Evolutionary conservation across 2,888 invertebrate species (phyloP).

Genomic region (Orthonychiurus folsomi): DNA sequence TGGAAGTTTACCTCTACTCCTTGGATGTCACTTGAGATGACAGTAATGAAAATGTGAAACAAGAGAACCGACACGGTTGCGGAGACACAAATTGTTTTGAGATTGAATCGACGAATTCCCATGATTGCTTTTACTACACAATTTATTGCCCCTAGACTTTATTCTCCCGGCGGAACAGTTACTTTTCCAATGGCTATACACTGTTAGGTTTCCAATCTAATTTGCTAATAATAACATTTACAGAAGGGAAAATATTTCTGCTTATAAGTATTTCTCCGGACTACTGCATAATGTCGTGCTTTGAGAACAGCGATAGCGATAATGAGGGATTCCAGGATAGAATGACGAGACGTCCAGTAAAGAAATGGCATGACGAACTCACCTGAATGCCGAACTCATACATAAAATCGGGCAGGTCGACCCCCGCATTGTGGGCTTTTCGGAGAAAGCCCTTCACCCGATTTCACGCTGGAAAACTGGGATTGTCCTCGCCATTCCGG

Average conservation of each 20-base stretch:
- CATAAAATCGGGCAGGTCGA: neutral
- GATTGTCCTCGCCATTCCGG: neutral
- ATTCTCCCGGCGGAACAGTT: too few species aligned
- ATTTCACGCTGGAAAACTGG: neutral
- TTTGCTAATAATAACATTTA: neutral
- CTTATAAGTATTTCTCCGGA: neutral
- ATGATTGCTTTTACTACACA: neutral
- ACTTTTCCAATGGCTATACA: too few species aligned
- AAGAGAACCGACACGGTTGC: slow-evolving; percentile 14
- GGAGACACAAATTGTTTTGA: slow-evolving; percentile 18
- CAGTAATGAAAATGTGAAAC: slow-evolving; percentile 17
- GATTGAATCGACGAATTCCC: neutral
- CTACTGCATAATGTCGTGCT: too few species aligned
- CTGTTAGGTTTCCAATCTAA: too few species aligned
- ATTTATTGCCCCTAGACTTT: too few species aligned
- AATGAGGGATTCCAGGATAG: neutral
- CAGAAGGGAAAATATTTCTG: neutral
- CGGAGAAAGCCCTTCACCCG: neutral
- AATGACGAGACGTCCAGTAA: neutral
- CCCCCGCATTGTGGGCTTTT: neutral
- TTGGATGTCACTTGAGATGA: slow-evolving; percentile 19
- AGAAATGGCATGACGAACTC: neutral
- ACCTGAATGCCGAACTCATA: neutral
- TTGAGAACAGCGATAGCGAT: too few species aligned
- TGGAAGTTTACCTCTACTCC: slow-evolving; percentile 17